Conservation (phyloP, 2,113 vertebrate genomes). For the Arizona elegans region DNA sequence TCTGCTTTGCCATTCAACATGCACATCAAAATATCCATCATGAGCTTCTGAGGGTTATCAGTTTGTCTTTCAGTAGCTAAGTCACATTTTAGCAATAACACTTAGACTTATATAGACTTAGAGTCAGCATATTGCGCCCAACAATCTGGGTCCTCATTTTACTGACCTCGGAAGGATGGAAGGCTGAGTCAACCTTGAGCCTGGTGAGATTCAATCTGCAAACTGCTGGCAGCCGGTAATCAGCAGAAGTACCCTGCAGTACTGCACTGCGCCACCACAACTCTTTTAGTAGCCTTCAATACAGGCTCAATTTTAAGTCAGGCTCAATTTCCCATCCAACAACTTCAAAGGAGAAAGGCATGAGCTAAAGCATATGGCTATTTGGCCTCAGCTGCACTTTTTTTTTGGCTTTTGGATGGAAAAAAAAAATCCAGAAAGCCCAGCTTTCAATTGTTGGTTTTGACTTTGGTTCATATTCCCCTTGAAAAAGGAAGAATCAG, state of each 20-base stretch:
- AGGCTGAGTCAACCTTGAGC: too few species aligned
- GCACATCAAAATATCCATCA: background rate
- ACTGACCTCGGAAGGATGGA: too few species aligned
- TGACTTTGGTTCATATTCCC: background rate
- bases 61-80: background rate
- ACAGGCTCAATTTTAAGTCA: background rate
- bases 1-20: background rate
- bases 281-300: too few species aligned
- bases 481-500: background rate
- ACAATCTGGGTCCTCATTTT: too few species aligned
- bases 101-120: too few species aligned
- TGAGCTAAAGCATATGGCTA: background rate
- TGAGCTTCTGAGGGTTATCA: background rate
- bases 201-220: too few species aligned
- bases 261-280: too few species aligned
- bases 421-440: background rate
- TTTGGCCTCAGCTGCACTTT: background rate
- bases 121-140: too few species aligned
- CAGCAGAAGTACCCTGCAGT: too few species aligned
- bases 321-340: background rate
- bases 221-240: too few species aligned
- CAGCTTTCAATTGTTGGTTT: background rate
- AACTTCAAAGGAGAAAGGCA: background rate
- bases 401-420: background rate
- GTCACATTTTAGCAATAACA: background rate